Evolutionary conservation across 2,113 vertebrate genomes (phyloP), one percentile per base, ranked within the genome.

Genomic region (Cygnus atratus): DNA sequence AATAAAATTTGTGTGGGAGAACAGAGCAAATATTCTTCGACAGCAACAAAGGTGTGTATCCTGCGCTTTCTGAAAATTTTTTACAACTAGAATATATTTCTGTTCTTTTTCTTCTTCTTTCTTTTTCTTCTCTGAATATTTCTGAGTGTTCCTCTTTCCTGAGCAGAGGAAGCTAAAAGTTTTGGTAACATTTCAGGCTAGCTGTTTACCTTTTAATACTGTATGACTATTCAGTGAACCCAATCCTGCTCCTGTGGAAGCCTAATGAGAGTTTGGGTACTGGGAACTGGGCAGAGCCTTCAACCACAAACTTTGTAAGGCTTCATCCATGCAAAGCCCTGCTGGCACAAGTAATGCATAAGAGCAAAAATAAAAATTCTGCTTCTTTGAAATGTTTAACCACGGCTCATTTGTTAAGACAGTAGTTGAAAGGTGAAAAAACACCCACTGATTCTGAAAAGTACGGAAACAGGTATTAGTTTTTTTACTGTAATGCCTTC

Each of bases 261-360:
- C 84, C 90, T 94, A 92, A 94, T 92, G 96, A 92, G 95, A 93
- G 84, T 58, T 63, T 74, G 84, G 62, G 84, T 62, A 94, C 81
- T 93, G 92, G 84, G 92, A 96, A 96, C 75, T 85, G 87, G 95
- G 91, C 26, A 61, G 13, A 93, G 81, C 63, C 78, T 93, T 73
- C 84, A 87, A 76, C 75, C 76, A 63, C 62, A 57, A 93, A 94
- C 84, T 96, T 95, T 96, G 96, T 96, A 77, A 94, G 84, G 88
- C 95, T 95, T 89, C 95, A 97, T 89, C 93, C 95, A 92, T 97
- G 96, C 89, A 96, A 96, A 96, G 91, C 96, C 80, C 91, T 92
- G 84, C 87, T 96, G 95, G 87, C 92, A 96, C 88, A 76, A 95
- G 82, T 33, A 87, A 84, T 0, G 2, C 63, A 44, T 43, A 88